Evolutionary conservation across 2,797 vertebrate species (phyloP).

Genomic region (Meriones psammophilus): DNA sequence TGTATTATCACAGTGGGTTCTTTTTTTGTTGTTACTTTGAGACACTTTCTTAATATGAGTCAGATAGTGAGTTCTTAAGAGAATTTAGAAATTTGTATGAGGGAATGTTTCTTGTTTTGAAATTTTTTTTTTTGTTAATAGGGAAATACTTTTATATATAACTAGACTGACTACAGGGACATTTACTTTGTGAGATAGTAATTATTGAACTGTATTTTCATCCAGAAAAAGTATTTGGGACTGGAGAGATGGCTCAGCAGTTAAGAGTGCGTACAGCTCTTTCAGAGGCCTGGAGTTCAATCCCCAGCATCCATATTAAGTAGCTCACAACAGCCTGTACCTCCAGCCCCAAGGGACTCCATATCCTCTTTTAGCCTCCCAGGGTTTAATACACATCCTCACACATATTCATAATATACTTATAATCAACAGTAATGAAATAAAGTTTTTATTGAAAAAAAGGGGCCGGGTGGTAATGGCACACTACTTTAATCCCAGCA

Average conservation of each 20-base stretch:
- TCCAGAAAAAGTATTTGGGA: not conserved
- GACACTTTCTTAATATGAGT: not conserved
- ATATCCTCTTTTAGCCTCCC: too few species aligned
- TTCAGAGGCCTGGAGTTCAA: not conserved
- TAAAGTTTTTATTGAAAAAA: not conserved
- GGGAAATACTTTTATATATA: constrained; percentile 42
- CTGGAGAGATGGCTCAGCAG: not conserved
- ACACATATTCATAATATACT: not conserved
- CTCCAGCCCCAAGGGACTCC: not conserved
- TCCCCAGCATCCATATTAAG: not conserved
- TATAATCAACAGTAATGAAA: not conserved
- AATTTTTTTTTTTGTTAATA: constrained; percentile 47
- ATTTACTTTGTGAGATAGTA: constrained; percentile 22
- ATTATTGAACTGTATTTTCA: constrained; percentile 51
- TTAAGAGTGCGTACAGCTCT: not conserved
- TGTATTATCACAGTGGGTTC: not conserved
- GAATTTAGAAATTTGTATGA: constrained; percentile 47
- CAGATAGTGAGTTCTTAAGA: not conserved
- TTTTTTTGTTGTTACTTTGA: not conserved
- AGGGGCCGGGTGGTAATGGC: too few species aligned
- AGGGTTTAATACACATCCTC: not conserved
- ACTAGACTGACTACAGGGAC: not conserved
- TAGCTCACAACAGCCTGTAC: not conserved
- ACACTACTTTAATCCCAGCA: too few species aligned
- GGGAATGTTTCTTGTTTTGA: constrained; percentile 41